Conservation (phyloP, 2,797 vertebrate species). For the Fistularia tabacaria region DNA sequence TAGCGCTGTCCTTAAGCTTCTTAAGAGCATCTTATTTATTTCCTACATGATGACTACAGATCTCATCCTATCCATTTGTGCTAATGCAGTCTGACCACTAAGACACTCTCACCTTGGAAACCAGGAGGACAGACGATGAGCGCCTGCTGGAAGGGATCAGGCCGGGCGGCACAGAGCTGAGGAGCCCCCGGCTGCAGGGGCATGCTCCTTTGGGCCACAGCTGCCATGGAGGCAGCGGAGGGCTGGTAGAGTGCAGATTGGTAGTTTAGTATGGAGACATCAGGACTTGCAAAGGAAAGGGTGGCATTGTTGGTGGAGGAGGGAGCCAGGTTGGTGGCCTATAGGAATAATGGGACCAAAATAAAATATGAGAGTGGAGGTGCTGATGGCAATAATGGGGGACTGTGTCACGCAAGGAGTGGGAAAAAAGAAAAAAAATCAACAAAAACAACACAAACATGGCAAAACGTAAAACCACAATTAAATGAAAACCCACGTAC, state of each 20-base stretch:
- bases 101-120: conserved; percentile 91
- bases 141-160: conserved; percentile 99
- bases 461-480: background rate
- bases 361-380: conserved; percentile 63
- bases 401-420: conserved; percentile 11
- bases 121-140: conserved; percentile 98
- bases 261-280: conserved; percentile 98
- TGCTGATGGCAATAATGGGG: conserved; percentile 46
- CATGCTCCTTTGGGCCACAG: conserved; percentile 96
- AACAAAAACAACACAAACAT: background rate
- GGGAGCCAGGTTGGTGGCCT: conserved; percentile 92
- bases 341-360: conserved; percentile 86
- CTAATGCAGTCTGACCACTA: conserved; percentile 1
- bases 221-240: conserved; percentile 93
- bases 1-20: background rate
- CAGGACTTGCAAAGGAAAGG: conserved; percentile 93
- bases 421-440: conserved; percentile 9
- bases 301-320: conserved; percentile 95
- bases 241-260: conserved; percentile 98
- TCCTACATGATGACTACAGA: conserved; percentile 2
- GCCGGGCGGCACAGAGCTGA: conserved; percentile 90
- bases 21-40: background rate
- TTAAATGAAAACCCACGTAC: conserved; percentile 9
- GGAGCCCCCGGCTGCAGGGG: conserved; percentile 90
- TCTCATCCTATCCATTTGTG: background rate